Evolutionary conservation across 1,140 invertebrate species (phyloP).

Genomic region (Micrasema longulum): DNA sequence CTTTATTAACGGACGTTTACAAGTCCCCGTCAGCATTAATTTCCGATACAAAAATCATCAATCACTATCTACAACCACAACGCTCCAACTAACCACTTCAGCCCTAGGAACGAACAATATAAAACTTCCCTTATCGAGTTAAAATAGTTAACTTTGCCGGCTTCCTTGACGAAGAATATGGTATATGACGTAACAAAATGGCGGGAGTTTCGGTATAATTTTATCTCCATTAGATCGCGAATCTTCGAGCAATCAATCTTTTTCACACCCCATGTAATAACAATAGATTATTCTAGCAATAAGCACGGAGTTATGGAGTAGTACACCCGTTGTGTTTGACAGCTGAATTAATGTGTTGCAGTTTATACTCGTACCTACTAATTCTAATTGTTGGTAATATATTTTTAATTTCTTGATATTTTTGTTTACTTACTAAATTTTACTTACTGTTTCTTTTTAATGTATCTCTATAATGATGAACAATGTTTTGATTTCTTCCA

Average conservation of each 20-base stretch:
- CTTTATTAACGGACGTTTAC: no score
- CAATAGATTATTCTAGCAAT: constrained; percentile 15
- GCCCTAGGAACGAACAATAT: constrained; percentile 9
- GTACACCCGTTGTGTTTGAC: not conserved
- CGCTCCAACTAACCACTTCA: constrained; percentile 1
- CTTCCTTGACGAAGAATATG: not conserved
- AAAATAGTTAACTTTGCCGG: constrained; percentile 6
- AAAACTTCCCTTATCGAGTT: constrained; percentile 32
- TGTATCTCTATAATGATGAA: no score
- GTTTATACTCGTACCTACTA: no score
- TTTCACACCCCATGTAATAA: not conserved
- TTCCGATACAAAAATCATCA: constrained; percentile 22
- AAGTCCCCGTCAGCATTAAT: not conserved
- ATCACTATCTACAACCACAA: constrained; percentile 6
- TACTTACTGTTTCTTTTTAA: no score
- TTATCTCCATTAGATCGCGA: constrained; percentile 10
- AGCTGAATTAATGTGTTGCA: constrained; percentile 10
- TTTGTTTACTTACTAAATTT: no score
- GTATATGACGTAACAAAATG: not conserved
- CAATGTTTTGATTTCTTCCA: no score
- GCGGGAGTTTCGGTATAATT: not conserved
- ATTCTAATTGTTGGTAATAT: no score
- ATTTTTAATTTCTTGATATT: no score
- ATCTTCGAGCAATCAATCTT: constrained; percentile 14
- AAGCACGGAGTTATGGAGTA: not conserved